Evolutionary conservation across 1,140 invertebrate genomes (phyloP), one percentile per base, ranked within the genome.

Genomic region (Arion vulgaris): DNA sequence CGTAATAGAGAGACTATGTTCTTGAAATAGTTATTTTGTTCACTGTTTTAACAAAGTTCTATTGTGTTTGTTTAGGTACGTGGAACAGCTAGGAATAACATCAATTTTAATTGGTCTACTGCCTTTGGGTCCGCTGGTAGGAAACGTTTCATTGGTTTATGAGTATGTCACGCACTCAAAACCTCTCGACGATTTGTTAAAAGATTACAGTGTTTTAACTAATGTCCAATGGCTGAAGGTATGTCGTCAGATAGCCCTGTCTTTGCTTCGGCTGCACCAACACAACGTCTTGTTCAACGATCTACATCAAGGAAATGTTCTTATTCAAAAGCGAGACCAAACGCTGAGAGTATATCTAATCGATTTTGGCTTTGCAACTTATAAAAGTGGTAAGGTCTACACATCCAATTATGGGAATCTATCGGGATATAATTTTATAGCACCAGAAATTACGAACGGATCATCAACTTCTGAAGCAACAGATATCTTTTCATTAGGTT

Each of bases 91-190:
- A 45, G 51, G 38, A n/a, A 26, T 68, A 32, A 74, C 80, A 5
- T 34, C 80, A 36, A 17, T 34, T 4, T 38, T 81, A 4, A 38
- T 81, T 74, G 80, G 80, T 38, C 69, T 81, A 1, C 71, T 81
- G 19, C 80, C 80, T 26, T 36, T 49, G 11, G 80, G 80, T 1
- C 80, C 69, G 28, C 45, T 74, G 17, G 36, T 71, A 19, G 32
- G 34, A 23, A 81, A 81, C 34, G n/a, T 81, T 28, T 81, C 80
- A 36, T 45, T 81, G 49, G 80, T 81, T 45, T 74, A 74, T 39
- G 80, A 81, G 51, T 74, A 73, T 36, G 26, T 81, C 13, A 17
- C 39, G 0, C 17, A 53, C 36, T 73, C 80, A n/a, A 74, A 74
- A 36, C 9, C 62, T 26, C 49, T 80, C 34, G 19, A 5, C 39